Evolutionary conservation across 2,797 vertebrate genomes (phyloP), one percentile per base, ranked within the genome.

Genomic region (Gambusia yucatana): DNA sequence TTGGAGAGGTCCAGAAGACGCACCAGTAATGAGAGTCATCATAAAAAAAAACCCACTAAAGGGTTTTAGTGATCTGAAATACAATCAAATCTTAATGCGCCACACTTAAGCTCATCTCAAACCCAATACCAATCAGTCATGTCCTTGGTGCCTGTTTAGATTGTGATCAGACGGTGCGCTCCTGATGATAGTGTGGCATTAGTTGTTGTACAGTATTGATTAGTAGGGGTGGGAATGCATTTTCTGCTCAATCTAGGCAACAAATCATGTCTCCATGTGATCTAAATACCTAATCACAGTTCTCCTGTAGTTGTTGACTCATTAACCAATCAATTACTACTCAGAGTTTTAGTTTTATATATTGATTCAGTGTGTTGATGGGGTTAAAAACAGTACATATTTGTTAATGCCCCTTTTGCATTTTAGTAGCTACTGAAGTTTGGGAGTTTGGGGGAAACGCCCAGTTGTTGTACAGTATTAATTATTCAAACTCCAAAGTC

Each of bases 81-180:
- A 90, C 92, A 95, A 95, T 95, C 95, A 92, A 90, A 85, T 86
- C 89, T 93, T 93, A 93, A 94, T 93, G 90, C 78, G 4, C 85
- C 88, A 87, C 87, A 86, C 91, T 94, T 93, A 92, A 91, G 89
- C 92, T 94, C 92, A 94, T 94, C 94, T 88, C 91, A 95, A 95
- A 94, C 94, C 94, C 95, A 95, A 96, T 96, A 95, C 79, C 93
- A 93, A 94, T 96, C 95, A 93, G 91, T 39, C 79, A 78, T 92
- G 95, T 95, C 95, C 95, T 96, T 96, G 95, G 85, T 28, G 70
- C 73, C 83, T 82, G 86, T 95, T 93, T 85, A 89, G 92, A 88
- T 94, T 96, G 96, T 72, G 94, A 96, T 94, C 86, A 84, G 82
- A 85, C 77, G 20, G 63, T 30, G 72, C 41, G 55, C 80, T 33